These are phyloP conservation scores for Magallana gigas DNA, from an alignment of 1,140 invertebrate species.

Conservation along the genomic window DNA sequence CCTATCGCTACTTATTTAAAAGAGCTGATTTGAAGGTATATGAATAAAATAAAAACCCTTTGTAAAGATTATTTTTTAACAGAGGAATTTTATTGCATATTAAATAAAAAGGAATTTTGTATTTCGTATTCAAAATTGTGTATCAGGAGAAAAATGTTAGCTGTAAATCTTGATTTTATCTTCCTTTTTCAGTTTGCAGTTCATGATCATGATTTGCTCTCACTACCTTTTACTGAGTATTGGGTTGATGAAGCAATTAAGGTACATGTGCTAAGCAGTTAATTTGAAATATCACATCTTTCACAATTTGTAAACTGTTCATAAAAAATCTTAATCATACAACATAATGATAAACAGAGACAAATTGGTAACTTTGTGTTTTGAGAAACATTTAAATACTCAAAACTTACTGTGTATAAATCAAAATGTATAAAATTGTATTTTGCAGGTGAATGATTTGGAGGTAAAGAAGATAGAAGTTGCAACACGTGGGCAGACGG, in stretches of 20 bases:
- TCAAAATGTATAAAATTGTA: neutral
- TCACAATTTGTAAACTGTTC: too few species aligned
- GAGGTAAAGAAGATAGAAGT: neutral
- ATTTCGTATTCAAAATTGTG: too few species aligned
- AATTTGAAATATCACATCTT: too few species aligned
- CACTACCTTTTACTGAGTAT: slow-evolving; percentile 42
- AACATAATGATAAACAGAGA: too few species aligned
- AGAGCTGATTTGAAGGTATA: slow-evolving; percentile 45
- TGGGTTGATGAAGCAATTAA: slow-evolving; percentile 46
- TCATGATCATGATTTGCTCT: slow-evolving; percentile 47
- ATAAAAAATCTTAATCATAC: too few species aligned
- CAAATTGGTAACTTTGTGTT: neutral
- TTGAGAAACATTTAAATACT: neutral
- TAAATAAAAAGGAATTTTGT: too few species aligned
- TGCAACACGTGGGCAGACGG: neutral
- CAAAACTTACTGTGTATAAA: neutral
- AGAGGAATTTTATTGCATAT: too few species aligned
- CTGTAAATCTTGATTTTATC: neutral
- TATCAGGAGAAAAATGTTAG: too few species aligned
- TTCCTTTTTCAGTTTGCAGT: slow-evolving; percentile 39
- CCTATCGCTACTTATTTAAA: slow-evolving; percentile 44
- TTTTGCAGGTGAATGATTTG: neutral
- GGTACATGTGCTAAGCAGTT: neutral
- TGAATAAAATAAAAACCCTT: neutral
- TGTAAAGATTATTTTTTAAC: neutral